Base-by-base conservation (phyloP, 2,888 invertebrate species). In the Steinernema hermaphroditum region DNA sequence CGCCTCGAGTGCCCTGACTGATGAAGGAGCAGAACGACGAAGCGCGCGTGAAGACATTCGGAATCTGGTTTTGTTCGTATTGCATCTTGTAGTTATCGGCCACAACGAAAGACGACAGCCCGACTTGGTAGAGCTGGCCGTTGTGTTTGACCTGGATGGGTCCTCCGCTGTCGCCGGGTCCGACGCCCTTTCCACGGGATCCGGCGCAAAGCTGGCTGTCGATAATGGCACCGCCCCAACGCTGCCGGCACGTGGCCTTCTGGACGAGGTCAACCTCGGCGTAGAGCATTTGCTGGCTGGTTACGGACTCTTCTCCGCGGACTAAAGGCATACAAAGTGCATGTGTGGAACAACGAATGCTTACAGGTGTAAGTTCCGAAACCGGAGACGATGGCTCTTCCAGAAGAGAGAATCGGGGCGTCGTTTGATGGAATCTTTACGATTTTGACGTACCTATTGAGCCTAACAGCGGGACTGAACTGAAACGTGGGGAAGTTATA, bases 351-450 rank as follows among this genome's bases (percentile, higher is more conserved):
- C n/a, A n/a, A n/a, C n/a, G n/a, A n/a, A n/a, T n/a, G 19, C 46
- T 46, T 46, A 46, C 46, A 46, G 46, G 46, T 46, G 19, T 46
- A 46, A n/a, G 46, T 46, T 6, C 46, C 46, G 19, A 46, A 46
- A 9, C 46, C 46, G 2, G 46, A 46, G 4, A 46, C 19, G 19
- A 46, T n/a, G 6, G 46, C 46, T 16, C n/a, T 46, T 16, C 46
- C n/a, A 4, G 46, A 46, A 6, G 6, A 2, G 46, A 46, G 46
- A 6, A 46, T 4, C 8, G 16, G 46, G n/a, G n/a, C 16, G 46
- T 46, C 46, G 46, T 46, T 19, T 6, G 46, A 16, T 6, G 19
- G n/a, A 16, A 46, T 46, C 46, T 46, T 46, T 16, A n/a, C 46
- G 46, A 46, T 6, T n/a, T 46, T 6, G 46, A 46, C 46, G 19